Percentiles rank a stretch among this genome's conserved stretches.
phyloP scores from a whole-genome alignment of 2,888 invertebrate genomes.

The Hypercompe scribonia region DNA sequence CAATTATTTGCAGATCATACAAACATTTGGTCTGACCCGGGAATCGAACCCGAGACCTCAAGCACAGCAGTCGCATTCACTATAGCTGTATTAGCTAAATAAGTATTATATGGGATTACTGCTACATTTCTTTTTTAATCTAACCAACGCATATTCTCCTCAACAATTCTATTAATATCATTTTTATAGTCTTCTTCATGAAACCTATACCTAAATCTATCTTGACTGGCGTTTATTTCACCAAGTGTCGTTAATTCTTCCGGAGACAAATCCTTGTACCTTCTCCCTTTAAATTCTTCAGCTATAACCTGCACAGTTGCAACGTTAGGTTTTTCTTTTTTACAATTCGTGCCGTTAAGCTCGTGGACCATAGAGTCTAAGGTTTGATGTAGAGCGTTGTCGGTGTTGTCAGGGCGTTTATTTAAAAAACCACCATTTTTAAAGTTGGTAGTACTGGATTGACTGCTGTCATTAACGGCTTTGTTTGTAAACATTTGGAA shows the following conservation, averaged over 20 bases:
- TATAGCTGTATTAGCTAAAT: no score
- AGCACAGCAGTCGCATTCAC: no score
- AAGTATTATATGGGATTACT: neutral
- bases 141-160: constrained; percentile 68
- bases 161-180: constrained; percentile 61
- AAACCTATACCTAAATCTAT: constrained; percentile 73
- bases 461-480: constrained; percentile 53
- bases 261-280: constrained; percentile 70
- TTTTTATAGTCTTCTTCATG: constrained; percentile 70
- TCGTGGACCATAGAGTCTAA: constrained; percentile 74
- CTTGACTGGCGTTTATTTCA: constrained; percentile 70
- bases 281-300: constrained; percentile 69
- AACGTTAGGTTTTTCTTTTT: constrained; percentile 34
- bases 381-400: constrained; percentile 70
- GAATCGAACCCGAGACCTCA: no score
- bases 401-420: constrained; percentile 69
- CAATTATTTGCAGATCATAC: no score
- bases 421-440: constrained; percentile 72
- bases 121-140: constrained; percentile 55
- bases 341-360: constrained; percentile 58
- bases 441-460: constrained; percentile 44
- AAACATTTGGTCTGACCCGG: no score
- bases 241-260: constrained; percentile 71
- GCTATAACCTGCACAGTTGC: constrained; percentile 50
- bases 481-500: constrained; percentile 67